These are phyloP conservation scores for Platyrinchus mystaceus DNA, from an alignment of 2,797 vertebrate genomes.

Conservation along the genomic window DNA sequence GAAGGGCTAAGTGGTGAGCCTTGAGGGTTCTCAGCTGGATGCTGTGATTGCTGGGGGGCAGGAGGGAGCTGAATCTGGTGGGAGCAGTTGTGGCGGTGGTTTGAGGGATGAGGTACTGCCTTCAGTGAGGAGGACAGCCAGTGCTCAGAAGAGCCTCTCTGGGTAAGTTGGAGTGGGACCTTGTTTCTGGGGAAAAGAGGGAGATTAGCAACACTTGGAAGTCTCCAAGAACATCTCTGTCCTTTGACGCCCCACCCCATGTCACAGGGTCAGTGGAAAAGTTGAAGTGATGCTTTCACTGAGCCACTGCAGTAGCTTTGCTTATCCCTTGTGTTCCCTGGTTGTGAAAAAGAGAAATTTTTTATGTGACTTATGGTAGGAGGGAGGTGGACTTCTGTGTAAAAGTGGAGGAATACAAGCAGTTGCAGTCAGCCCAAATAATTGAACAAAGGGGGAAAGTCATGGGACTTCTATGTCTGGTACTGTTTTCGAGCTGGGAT, in stretches of 20 bases:
- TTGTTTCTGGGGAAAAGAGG: neutral
- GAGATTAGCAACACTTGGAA: neutral
- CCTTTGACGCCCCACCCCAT: neutral
- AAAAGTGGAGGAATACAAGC: neutral
- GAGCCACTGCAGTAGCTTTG: neutral
- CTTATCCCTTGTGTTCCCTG: neutral
- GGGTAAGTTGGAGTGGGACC: neutral
- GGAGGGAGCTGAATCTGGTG: neutral
- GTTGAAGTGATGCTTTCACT: neutral
- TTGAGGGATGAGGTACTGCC: neutral
- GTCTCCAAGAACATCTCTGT: neutral
- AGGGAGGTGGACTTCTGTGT: neutral
- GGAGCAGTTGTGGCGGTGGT: neutral
- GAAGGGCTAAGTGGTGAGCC: neutral
- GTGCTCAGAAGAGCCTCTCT: rapidly evolving
- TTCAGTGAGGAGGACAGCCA: neutral
- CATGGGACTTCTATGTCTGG: rapidly evolving
- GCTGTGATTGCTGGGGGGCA: neutral
- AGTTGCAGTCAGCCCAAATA: neutral
- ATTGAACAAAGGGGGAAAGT: neutral
- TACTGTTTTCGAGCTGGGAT: neutral
- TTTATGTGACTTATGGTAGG: neutral
- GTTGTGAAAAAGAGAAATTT: neutral
- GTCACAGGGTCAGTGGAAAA: neutral
- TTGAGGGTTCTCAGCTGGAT: neutral